Evolutionary conservation across 1,140 invertebrate genomes (phyloP).

Genomic region (Latrodectus geometricus): DNA sequence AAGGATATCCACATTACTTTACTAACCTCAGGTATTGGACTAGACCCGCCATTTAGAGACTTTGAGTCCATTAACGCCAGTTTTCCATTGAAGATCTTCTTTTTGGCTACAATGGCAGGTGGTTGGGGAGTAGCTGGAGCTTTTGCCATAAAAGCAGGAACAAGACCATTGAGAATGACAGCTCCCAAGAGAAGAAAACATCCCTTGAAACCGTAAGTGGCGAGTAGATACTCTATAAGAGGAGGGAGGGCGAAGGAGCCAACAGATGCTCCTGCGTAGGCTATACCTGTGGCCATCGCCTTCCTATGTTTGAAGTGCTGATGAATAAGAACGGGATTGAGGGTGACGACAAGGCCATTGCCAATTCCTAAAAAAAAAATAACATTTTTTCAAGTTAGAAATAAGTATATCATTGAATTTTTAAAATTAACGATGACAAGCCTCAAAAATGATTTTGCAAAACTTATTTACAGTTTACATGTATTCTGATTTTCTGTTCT

Average conservation of each 20-base stretch:
- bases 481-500: no score
- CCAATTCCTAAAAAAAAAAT: conserved; percentile 65
- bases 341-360: conserved; percentile 67
- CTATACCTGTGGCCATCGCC: conserved; percentile 67
- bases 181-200: conserved; percentile 62
- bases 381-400: background rate
- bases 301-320: conserved; percentile 67
- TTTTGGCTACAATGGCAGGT: background rate
- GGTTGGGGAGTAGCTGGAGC: conserved; percentile 68
- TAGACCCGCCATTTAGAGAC: conserved; percentile 4
- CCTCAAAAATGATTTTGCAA: no score
- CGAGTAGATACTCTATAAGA: conserved; percentile 66
- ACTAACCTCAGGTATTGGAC: conserved; percentile 3
- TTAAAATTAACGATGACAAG: no score
- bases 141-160: conserved; percentile 60
- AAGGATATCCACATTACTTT: background rate
- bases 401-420: no score
- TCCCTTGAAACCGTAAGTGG: conserved; percentile 54
- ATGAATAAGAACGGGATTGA: conserved; percentile 67
- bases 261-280: conserved; percentile 67
- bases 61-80: conserved; percentile 27
- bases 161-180: conserved; percentile 49
- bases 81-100: conserved; percentile 19
- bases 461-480: no score
- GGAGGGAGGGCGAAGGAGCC: conserved; percentile 68